phyloP scores from a whole-genome alignment of 2,888 invertebrate genomes.

The Rugalucina vietnamica region DNA sequence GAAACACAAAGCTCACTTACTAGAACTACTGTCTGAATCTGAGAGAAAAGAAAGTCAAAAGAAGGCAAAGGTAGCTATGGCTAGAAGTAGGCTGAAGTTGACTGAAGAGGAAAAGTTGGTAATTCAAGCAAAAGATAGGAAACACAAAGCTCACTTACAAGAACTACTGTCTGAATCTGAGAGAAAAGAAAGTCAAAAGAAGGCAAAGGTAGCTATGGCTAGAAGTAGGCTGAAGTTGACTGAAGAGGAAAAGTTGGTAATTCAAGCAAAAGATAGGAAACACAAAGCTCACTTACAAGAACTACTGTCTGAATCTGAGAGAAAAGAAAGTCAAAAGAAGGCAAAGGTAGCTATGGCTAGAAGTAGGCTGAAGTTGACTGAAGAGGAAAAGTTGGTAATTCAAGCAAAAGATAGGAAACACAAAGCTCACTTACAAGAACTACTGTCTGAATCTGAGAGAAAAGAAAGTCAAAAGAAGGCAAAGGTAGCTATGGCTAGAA shows the following conservation, averaged over 20 bases:
- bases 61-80: not conserved
- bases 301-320: not conserved
- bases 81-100: not conserved
- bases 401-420: not conserved
- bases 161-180: not conserved
- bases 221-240: not conserved
- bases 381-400: too few species aligned
- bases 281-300: not conserved
- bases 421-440: not conserved
- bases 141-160: not conserved
- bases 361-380: not conserved
- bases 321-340: not conserved
- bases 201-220: not conserved
- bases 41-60: not conserved
- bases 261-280: not conserved
- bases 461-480: not conserved
- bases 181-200: not conserved
- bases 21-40: not conserved
- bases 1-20: not conserved
- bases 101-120: not conserved
- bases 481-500: not conserved
- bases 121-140: not conserved
- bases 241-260: not conserved
- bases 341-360: not conserved
- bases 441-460: not conserved